Conservation (phyloP, 1,140 invertebrate genomes). For the Drosophila persimilis region DNA sequence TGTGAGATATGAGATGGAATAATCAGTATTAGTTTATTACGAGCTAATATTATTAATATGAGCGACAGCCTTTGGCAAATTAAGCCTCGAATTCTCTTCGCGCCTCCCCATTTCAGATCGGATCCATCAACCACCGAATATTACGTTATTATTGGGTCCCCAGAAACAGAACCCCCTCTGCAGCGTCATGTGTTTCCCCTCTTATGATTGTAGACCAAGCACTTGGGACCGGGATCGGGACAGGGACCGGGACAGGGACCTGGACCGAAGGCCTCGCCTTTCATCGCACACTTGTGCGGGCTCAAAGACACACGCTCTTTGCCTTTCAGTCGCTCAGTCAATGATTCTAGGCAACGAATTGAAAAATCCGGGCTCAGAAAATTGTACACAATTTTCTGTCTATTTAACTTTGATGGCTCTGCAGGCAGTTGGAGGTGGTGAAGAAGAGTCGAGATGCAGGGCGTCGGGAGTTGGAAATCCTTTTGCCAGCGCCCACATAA, state of each 20-base stretch:
- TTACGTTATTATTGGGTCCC: too few species aligned
- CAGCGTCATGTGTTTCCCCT: too few species aligned
- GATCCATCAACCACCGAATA: too few species aligned
- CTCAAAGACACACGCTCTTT: conserved; percentile 40
- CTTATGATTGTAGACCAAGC: too few species aligned
- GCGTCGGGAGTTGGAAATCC: conserved; percentile 36
- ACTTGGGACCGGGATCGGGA: too few species aligned
- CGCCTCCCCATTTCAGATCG: too few species aligned
- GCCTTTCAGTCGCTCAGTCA: conserved; percentile 39
- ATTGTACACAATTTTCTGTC: conserved; percentile 76
- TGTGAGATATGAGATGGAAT: too few species aligned
- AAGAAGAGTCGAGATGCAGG: conserved; percentile 31
- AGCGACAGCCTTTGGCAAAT: too few species aligned
- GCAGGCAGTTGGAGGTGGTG: conserved; percentile 9
- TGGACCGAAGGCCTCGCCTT: conserved; percentile 11
- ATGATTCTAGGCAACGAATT: conserved; percentile 70
- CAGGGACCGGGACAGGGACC: background rate
- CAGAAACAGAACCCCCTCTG: too few species aligned
- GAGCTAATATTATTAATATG: too few species aligned
- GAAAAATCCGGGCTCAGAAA: conserved; percentile 67
- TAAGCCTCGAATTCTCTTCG: too few species aligned
- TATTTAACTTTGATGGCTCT: conserved; percentile 39
- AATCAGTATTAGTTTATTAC: too few species aligned
- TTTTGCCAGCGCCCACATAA: conserved; percentile 71
- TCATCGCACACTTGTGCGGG: conserved; percentile 17